phyloP scores from a whole-genome alignment of 1,140 invertebrate genomes.

The Drosophila nikananu region DNA sequence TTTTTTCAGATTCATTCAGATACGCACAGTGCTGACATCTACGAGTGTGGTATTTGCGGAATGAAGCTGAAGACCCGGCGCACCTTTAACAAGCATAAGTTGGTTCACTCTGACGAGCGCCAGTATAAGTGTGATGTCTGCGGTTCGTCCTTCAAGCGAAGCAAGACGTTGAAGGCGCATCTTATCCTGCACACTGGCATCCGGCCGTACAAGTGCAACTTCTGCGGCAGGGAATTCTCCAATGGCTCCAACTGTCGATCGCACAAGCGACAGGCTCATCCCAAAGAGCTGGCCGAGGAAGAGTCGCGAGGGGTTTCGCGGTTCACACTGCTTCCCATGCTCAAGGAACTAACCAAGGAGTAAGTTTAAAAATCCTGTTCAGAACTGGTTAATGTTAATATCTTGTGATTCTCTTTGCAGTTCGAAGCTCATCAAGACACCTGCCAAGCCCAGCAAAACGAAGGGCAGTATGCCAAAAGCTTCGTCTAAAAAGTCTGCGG shows the following conservation, averaged over 20 bases:
- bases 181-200: slow-evolving; percentile 86
- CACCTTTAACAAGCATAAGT: slow-evolving; percentile 85
- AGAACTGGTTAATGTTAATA: background rate
- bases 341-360: slow-evolving; percentile 76
- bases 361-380: slow-evolving; percentile 23
- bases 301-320: slow-evolving; percentile 71
- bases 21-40: slow-evolving; percentile 84
- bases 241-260: slow-evolving; percentile 86
- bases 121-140: slow-evolving; percentile 85
- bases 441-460: slow-evolving; percentile 44
- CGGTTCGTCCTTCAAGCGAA: slow-evolving; percentile 75
- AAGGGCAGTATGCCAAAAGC: slow-evolving; percentile 18
- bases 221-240: slow-evolving; percentile 86
- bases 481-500: slow-evolving; percentile 4
- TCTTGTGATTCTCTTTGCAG: slow-evolving; percentile 5
- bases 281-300: slow-evolving; percentile 84
- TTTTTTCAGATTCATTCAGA: slow-evolving; percentile 72
- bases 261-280: slow-evolving; percentile 86
- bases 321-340: slow-evolving; percentile 66
- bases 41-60: slow-evolving; percentile 85
- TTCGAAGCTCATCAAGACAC: slow-evolving; percentile 64
- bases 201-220: slow-evolving; percentile 86
- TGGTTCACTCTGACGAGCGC: slow-evolving; percentile 85
- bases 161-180: slow-evolving; percentile 85
- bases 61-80: slow-evolving; percentile 85